These are phyloP conservation scores for Setipinna tenuifilis DNA, from an alignment of 2,797 vertebrate genomes.

Conservation along the genomic window DNA sequence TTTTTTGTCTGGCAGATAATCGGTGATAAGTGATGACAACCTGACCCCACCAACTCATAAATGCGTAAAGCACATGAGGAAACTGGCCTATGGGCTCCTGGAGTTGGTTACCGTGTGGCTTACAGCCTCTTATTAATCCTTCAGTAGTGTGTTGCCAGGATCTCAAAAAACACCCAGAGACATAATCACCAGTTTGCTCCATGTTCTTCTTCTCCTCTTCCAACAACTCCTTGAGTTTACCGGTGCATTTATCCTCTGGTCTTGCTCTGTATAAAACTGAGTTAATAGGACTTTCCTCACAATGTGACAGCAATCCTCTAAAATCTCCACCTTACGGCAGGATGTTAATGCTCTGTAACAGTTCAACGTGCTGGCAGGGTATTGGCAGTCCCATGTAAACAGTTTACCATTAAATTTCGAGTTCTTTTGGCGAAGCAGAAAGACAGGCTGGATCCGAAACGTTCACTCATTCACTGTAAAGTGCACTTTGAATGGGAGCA, in stretches of 20 bases:
- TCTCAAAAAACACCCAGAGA: neutral
- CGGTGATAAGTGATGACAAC: slow-evolving; percentile 15
- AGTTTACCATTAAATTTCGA: neutral
- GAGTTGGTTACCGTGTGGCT: neutral
- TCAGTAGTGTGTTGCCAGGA: slow-evolving; percentile 1
- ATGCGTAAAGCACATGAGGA: neutral
- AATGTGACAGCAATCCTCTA: neutral
- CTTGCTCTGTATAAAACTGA: neutral
- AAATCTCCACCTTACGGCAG: neutral
- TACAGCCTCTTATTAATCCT: neutral
- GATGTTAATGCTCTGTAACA: neutral
- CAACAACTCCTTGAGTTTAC: neutral
- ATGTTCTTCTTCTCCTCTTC: neutral
- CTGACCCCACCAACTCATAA: neutral
- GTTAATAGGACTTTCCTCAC: neutral
- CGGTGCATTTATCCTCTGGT: neutral
- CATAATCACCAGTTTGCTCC: slow-evolving; percentile 2
- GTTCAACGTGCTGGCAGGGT: neutral
- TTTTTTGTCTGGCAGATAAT: slow-evolving; percentile 13
- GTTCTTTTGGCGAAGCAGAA: neutral
- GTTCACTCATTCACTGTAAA: too few relatives aligned
- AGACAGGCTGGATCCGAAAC: too few relatives aligned
- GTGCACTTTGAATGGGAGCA: too few relatives aligned
- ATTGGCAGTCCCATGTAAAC: neutral
- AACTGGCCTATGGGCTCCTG: neutral